Evolutionary conservation across 2,888 invertebrate species (phyloP), one percentile per base, ranked within the genome.

Genomic region (Leptopilina syphax): DNA sequence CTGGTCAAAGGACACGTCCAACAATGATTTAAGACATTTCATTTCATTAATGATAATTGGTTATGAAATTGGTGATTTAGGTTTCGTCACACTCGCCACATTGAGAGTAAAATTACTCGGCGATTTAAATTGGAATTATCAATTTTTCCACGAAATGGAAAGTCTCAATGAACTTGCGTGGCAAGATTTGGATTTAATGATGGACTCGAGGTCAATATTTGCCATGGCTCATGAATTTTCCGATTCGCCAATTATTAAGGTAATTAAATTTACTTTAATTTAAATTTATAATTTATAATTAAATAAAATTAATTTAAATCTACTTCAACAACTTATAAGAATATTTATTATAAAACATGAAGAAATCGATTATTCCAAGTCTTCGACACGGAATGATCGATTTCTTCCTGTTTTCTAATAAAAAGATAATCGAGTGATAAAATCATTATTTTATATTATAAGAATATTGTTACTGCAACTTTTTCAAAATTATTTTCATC

Each of bases 61-160:
- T 65, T 92, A 92, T 81, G 79, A 89, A 65, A 87, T 92, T 12
- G 92, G 92, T 2, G 90, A 91, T 77, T 82, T 92, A 44, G 92
- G 92, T 3, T 85, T 90, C 13, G 88, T 92, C 3, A 90, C 91
- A 18, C 85, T 92, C n/a, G 83, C 87, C 34, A 87, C 90, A 9
- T 84, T 92, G 0, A 84, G 89, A 79, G 85, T 83, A 0, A 91
- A 91, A 80, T 82, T 91, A 12, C 81, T 91, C 18, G 88, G 88
- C n/a, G 79, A 81, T 50, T 80, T 85, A 3, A 77, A 83, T 6
- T 84, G 85, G 78, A 85, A 85, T 44, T 65, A 79, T 3, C 81
- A 83, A 50, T 88, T 84, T 54, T 89, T 90, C 44, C 80, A 82
- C 1, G 85, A 85, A n/a, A 81, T 87, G 3, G 87, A 90, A 70